A percentile compares a stretch with the other conserved stretches of the same genome.
Conservation (phyloP, 2,888 invertebrate species). For the Nudaria mundana region DNA sequence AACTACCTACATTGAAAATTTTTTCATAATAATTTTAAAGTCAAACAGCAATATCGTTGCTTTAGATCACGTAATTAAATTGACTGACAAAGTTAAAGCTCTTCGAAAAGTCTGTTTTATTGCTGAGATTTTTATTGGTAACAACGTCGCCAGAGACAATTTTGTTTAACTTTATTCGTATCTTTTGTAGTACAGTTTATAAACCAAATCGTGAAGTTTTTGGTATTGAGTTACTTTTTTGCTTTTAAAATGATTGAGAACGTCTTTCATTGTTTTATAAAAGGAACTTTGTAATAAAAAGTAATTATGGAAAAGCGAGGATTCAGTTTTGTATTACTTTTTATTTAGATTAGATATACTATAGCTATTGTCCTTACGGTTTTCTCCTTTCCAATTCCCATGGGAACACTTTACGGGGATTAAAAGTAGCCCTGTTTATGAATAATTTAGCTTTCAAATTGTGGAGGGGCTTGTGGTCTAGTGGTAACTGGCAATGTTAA, state of each 20-base stretch:
- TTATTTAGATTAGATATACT: too few species aligned
- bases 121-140: constrained; percentile 51
- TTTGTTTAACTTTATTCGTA: constrained; percentile 60
- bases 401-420: too few species aligned
- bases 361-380: too few species aligned
- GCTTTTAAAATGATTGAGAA: not conserved
- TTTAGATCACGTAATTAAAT: constrained; percentile 42
- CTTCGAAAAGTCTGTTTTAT: constrained; percentile 65
- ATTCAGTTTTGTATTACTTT: too few species aligned
- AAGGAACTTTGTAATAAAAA: not conserved
- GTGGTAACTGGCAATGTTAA: too few species aligned
- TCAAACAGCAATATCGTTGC: constrained; percentile 17
- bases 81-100: constrained; percentile 46
- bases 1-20: not conserved
- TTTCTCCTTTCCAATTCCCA: too few species aligned
- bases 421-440: too few species aligned
- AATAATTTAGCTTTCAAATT: too few species aligned
- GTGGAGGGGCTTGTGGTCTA: too few species aligned
- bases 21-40: not conserved
- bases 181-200: constrained; percentile 39
- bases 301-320: too few species aligned
- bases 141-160: constrained; percentile 53
- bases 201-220: constrained; percentile 16
- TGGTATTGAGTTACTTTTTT: constrained; percentile 17
- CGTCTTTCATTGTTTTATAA: not conserved